These are phyloP conservation scores for Paralichthys olivaceus DNA, from an alignment of 2,113 vertebrate species.

Conservation along the genomic window DNA sequence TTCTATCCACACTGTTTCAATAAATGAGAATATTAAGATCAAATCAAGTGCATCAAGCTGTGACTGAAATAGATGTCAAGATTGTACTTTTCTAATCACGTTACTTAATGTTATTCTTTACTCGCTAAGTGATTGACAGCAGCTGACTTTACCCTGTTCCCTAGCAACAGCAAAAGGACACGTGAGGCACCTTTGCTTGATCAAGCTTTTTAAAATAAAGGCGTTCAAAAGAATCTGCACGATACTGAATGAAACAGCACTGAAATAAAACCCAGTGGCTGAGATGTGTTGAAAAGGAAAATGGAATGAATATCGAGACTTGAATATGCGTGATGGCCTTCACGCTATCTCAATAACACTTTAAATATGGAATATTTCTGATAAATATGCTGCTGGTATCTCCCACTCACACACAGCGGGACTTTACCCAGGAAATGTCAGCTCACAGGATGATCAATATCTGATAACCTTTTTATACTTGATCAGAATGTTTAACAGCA, in stretches of 20 bases:
- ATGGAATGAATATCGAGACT: not conserved
- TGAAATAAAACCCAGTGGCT: slow-evolving; percentile 15
- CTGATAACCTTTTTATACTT: slow-evolving; percentile 66
- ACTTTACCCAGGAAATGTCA: slow-evolving; percentile 68
- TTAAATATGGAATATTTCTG: slow-evolving; percentile 40
- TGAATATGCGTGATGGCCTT: slow-evolving; percentile 20
- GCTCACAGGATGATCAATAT: slow-evolving; percentile 61
- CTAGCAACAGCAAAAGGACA: slow-evolving; percentile 50
- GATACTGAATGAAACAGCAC: slow-evolving; percentile 13
- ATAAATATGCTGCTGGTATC: slow-evolving; percentile 55
- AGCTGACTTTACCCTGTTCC: slow-evolving; percentile 45
- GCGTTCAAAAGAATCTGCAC: slow-evolving; percentile 19
- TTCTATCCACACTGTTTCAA: not conserved
- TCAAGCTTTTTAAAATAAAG: slow-evolving; percentile 50
- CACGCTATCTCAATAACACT: slow-evolving; percentile 12
- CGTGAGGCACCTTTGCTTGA: slow-evolving; percentile 16
- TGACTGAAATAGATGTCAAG: slow-evolving; percentile 33
- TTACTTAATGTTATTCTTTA: slow-evolving; percentile 32
- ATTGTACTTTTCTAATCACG: slow-evolving; percentile 42
- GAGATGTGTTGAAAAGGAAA: slow-evolving; percentile 8
- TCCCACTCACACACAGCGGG: slow-evolving; percentile 41
- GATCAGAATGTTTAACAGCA: slow-evolving; percentile 65
- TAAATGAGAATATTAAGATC: not conserved
- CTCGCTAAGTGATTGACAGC: slow-evolving; percentile 33
- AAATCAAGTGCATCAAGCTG: slow-evolving; percentile 7